These are phyloP conservation scores for Chunga burmeisteri DNA, from an alignment of 2,113 vertebrate species.

Conservation along the genomic window DNA sequence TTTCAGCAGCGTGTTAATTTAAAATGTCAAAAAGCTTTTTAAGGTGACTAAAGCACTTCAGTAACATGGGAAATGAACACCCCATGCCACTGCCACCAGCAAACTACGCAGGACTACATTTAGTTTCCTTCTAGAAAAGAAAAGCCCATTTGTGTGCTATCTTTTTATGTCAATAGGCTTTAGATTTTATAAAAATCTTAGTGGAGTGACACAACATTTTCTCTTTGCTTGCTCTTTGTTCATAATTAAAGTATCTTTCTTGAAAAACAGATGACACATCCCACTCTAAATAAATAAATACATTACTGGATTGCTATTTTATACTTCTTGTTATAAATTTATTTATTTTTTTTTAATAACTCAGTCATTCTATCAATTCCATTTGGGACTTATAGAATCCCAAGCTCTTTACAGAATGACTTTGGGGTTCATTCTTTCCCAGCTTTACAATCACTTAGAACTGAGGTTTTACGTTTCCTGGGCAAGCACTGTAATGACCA, in stretches of 20 bases:
- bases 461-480: not conserved
- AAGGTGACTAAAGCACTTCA: not conserved
- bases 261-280: not conserved
- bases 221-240: not conserved
- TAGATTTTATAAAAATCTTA: not conserved
- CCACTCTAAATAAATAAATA: not conserved
- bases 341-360: not conserved
- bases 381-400: not conserved
- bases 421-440: not conserved
- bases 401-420: not conserved
- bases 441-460: not conserved
- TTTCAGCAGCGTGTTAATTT: not conserved
- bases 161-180: not conserved
- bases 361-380: not conserved
- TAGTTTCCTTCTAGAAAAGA: not conserved
- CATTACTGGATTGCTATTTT: not conserved
- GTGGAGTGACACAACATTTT: not conserved
- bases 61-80: not conserved
- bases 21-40: not conserved
- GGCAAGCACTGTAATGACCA: not conserved
- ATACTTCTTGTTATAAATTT: not conserved
- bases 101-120: not conserved
- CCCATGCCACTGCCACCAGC: not conserved
- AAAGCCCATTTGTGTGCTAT: not conserved
- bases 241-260: not conserved